Base-by-base conservation (phyloP, 2,113 vertebrate genomes). In the Hystrix brachyura region DNA sequence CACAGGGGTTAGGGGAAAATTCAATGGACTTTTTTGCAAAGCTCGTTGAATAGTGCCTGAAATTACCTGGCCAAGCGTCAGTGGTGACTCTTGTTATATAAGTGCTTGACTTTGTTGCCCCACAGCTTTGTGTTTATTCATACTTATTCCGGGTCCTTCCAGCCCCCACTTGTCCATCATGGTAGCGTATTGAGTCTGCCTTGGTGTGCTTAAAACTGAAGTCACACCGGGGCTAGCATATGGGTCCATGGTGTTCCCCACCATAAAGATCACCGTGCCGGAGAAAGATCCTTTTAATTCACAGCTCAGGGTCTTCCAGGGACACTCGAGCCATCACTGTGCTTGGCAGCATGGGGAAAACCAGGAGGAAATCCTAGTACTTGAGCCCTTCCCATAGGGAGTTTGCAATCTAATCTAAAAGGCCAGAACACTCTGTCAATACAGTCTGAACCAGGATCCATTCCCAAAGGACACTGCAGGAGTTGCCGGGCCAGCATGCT, bases 381-480 rank as follows among this genome's bases (percentile, higher is more conserved):
- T 64, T 2, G 62, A 29, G 38, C 67, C 74, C 76, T 94, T 91
- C 74, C 93, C 87, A 9, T 17, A 48, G 69, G 91, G 69, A 65
- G 81, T 74, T 32, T 95, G 88, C 94, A 55, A 53, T 95, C 81
- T 89, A 92, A 96, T 87, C 97, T 94, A 43, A 90, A 82, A 90
- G 94, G 83, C 89, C 69, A 96, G 91, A 86, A 86, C 82, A 57
- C 83, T 94, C 72, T 91, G 94, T 96, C 93, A 93, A 85, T n/a
- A 19, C 85, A 55, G 14, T 59, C 71, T n/a, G 78, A 78, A 32
- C 87, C 86, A 53, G 57, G 88, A 90, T 60, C 69, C 79, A 21
- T 65, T 78, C 92, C 95, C 87, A 23, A 78, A 67, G 90, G 72
- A 43, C 71, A 5, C 43, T 76, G 92, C 82, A 65, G 29, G 64